Percentiles rank a stretch among this genome's conserved stretches.
phyloP scores from a whole-genome alignment of 2,797 vertebrate species.

The Notolabrus celidotus region DNA sequence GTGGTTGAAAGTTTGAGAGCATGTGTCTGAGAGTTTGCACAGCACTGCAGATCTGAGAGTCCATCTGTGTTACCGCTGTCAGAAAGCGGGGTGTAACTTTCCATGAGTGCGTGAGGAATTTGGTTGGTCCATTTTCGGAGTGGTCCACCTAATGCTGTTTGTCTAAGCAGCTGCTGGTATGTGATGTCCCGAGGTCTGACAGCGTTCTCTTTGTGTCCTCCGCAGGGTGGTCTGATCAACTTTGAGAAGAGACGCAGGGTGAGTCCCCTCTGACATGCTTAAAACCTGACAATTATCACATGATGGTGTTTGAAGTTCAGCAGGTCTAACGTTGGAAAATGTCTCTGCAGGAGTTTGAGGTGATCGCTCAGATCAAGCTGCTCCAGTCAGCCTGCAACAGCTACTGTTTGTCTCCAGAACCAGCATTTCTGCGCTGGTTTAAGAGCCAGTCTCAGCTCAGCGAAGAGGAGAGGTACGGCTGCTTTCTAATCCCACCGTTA shows the following conservation, averaged over 20 bases:
- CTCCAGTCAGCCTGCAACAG: constrained; percentile 96
- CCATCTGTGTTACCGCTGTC: constrained; percentile 38
- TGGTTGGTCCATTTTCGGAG: constrained; percentile 41
- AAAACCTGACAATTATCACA: background rate
- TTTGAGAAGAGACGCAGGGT: constrained; percentile 97
- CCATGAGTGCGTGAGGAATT: constrained; percentile 67
- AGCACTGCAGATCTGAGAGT: constrained; percentile 44
- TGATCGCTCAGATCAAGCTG: constrained; percentile 96
- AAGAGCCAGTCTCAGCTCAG: constrained; percentile 87
- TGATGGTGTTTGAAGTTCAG: background rate
- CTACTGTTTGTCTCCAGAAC: constrained; percentile 90
- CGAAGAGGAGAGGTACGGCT: constrained; percentile 91
- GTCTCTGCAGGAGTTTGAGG: constrained; percentile 92
- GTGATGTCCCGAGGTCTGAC: constrained; percentile 66
- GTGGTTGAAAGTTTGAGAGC: constrained; percentile 16
- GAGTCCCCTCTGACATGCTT: constrained; percentile 62
- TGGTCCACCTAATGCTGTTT: constrained; percentile 63
- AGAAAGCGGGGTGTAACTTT: constrained; percentile 48
- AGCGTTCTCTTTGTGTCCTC: constrained; percentile 71
- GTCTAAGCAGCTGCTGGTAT: constrained; percentile 54
- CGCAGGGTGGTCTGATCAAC: constrained; percentile 94
- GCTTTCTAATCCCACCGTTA: constrained; percentile 20
- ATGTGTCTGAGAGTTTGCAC: constrained; percentile 42
- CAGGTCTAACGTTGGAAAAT: background rate
- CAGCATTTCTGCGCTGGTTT: constrained; percentile 92